These are phyloP conservation scores for Phylloscopus collybita DNA, from an alignment of 2,797 vertebrate species.

Conservation along the genomic window DNA sequence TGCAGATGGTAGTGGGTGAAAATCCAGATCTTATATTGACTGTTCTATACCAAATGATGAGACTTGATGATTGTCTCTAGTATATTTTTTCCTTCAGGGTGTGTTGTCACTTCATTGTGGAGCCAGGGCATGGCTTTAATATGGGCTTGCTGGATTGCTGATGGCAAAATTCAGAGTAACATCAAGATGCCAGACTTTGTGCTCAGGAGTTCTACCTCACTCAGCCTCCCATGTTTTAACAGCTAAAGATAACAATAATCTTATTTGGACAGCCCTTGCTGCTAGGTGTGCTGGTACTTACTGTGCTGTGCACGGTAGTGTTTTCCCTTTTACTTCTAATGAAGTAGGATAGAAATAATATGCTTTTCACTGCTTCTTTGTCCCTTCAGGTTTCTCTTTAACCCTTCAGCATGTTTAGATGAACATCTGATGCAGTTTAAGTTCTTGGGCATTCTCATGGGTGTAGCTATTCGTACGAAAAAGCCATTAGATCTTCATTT, in stretches of 20 bases:
- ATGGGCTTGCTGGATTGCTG: background rate
- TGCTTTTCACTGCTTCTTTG: background rate
- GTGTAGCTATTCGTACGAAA: conserved; percentile 87
- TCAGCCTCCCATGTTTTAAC: background rate
- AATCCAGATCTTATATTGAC: background rate
- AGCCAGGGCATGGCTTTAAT: background rate
- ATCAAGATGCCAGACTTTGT: background rate
- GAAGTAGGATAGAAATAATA: background rate
- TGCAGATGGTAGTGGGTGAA: background rate
- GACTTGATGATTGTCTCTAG: background rate
- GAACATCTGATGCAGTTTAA: conserved; percentile 87
- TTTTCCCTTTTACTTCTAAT: background rate
- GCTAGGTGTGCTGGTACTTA: background rate
- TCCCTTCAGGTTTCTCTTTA: conserved; percentile 83
- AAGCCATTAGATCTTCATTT: conserved; percentile 87
- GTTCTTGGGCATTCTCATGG: conserved; percentile 87
- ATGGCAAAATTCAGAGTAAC: background rate
- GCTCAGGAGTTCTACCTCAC: background rate
- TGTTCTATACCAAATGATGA: background rate
- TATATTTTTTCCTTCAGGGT: background rate
- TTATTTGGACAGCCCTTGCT: background rate
- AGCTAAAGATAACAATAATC: background rate
- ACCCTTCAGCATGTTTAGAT: conserved; percentile 83
- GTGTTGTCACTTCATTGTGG: background rate
- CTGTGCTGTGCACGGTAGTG: background rate